These are phyloP conservation scores for Papilio demoleus DNA, from an alignment of 2,888 invertebrate genomes.

Conservation along the genomic window DNA sequence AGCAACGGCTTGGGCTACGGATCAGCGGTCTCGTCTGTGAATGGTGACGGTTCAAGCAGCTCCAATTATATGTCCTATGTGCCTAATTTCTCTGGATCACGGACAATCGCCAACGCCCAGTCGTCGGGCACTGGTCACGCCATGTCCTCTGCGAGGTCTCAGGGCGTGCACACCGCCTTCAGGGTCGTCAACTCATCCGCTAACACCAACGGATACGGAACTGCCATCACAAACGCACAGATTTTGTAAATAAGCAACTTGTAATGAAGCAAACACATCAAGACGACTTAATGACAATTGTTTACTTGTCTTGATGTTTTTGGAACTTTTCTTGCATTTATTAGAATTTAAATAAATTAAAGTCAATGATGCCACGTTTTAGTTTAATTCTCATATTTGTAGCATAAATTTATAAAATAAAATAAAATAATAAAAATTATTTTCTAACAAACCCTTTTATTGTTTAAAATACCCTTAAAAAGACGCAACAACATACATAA, in stretches of 20 bases:
- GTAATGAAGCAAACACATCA: conserved; percentile 66
- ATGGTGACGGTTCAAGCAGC: conserved; percentile 50
- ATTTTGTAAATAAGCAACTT: conserved; percentile 50
- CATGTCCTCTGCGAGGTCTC: conserved; percentile 59
- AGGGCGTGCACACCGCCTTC: conserved; percentile 60
- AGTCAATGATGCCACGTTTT: conserved; percentile 7
- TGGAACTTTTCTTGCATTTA: conserved; percentile 50
- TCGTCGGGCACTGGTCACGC: conserved; percentile 64
- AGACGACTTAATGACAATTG: conserved; percentile 66
- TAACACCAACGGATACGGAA: conserved; percentile 60
- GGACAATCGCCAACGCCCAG: conserved; percentile 59
- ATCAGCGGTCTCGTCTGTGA: conserved; percentile 53
- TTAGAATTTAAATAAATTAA: conserved; percentile 7
- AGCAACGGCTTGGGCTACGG: conserved; percentile 50
- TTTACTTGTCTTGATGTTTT: conserved; percentile 78
- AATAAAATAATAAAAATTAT: background rate
- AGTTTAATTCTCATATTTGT: background rate
- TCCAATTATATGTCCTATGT: conserved; percentile 47
- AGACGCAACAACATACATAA: background rate
- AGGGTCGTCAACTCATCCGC: conserved; percentile 64
- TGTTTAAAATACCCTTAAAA: background rate
- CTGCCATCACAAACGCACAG: conserved; percentile 66
- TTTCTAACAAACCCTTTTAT: conserved; percentile 15
- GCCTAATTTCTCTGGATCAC: conserved; percentile 50
- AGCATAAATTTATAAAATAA: background rate